Evolutionary conservation across 2,113 vertebrate species (phyloP).

Genomic region (Oenanthe oenanthe): DNA sequence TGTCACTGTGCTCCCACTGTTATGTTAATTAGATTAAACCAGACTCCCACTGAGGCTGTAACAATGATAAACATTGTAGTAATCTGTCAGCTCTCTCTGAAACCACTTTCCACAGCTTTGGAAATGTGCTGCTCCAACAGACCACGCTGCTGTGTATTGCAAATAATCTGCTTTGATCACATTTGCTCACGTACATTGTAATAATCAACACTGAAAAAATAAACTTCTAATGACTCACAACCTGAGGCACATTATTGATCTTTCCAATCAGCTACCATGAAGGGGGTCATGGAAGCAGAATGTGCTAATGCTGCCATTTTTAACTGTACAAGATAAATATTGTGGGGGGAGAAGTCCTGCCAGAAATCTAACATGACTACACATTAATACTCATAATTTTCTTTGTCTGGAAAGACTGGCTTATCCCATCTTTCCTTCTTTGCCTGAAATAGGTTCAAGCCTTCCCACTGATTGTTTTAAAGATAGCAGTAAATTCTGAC

Average conservation of each 20-base stretch:
- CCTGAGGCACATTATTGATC: background rate
- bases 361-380: background rate
- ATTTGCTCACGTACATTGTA: background rate
- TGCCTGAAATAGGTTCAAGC: background rate
- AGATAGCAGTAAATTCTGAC: background rate
- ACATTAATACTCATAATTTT: background rate
- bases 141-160: background rate
- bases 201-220: background rate
- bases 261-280: background rate
- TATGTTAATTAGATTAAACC: slow-evolving; percentile 34
- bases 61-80: slow-evolving; percentile 5
- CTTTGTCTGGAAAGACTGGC: background rate
- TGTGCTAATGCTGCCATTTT: background rate
- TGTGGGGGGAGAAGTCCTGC: background rate
- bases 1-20: background rate
- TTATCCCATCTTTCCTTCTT: background rate
- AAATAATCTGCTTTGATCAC: background rate
- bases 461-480: background rate
- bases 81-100: background rate
- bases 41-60: slow-evolving; percentile 12
- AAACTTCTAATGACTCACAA: background rate
- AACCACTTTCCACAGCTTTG: background rate
- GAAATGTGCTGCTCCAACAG: background rate
- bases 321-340: background rate
- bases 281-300: background rate